Conservation (phyloP, 2,113 vertebrate genomes). For the Bufo gargarizans region DNA sequence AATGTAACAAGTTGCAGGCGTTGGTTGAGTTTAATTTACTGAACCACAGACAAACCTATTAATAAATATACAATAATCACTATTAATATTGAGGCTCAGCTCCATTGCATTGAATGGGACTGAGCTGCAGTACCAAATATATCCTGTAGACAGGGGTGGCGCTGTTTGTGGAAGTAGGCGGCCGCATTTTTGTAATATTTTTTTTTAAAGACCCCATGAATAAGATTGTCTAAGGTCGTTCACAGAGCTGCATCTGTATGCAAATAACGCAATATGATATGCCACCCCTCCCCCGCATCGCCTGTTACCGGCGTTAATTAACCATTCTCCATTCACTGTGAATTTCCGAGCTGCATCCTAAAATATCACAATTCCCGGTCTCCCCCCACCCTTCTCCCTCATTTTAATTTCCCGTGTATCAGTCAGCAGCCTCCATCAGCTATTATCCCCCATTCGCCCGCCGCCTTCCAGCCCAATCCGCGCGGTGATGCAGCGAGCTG, state of each 20-base stretch:
- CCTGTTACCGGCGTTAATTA: background rate
- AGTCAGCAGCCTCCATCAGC: background rate
- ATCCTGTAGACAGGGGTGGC: background rate
- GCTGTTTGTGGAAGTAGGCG: background rate
- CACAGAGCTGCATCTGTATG: background rate
- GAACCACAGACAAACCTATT: too few relatives aligned
- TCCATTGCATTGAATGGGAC: background rate
- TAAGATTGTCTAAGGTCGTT: background rate
- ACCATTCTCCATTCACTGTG: background rate
- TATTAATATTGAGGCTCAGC: background rate
- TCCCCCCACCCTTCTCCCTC: background rate
- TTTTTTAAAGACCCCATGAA: background rate
- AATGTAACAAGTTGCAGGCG: too few relatives aligned
- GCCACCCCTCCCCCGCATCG: background rate
- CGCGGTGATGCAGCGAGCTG: constrained; percentile 56
- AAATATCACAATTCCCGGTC: background rate
- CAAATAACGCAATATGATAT: background rate
- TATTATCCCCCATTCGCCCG: constrained; percentile 62
- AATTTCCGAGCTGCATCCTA: background rate
- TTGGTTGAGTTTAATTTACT: too few relatives aligned
- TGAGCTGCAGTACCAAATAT: background rate
- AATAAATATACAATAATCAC: too few relatives aligned
- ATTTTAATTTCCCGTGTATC: background rate
- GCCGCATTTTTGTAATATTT: background rate
- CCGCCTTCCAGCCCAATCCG: constrained; percentile 64